phyloP scores from a whole-genome alignment of 2,888 invertebrate species.

The Epinotia ramella region DNA sequence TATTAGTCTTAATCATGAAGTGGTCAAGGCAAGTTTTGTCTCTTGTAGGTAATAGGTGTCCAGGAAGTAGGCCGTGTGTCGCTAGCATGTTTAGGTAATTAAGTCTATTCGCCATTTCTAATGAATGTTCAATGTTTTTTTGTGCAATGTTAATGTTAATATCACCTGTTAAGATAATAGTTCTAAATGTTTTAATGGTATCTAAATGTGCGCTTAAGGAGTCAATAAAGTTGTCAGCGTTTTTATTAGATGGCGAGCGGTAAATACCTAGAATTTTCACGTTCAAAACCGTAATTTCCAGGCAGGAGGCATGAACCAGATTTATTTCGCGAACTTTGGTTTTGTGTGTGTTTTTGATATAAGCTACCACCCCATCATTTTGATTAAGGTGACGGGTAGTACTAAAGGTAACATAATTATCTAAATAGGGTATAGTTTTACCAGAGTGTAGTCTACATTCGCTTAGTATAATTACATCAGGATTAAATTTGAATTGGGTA shows the following conservation, averaged over 20 bases:
- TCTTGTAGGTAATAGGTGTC: conserved; percentile 1
- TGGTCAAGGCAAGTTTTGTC: conserved; percentile 9
- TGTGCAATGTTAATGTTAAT: conserved; percentile 5
- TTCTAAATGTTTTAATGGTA: neutral
- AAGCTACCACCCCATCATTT: too few relatives aligned
- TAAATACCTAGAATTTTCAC: conserved; percentile 6
- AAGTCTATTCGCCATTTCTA: neutral
- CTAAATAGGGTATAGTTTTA: conserved; percentile 35
- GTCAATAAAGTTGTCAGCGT: neutral
- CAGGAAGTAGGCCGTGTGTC: neutral
- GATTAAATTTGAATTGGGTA: conserved; percentile 24
- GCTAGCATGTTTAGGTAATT: neutral
- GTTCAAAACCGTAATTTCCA: neutral
- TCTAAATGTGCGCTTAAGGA: neutral
- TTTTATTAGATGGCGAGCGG: conserved; percentile 1
- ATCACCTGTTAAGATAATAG: conserved; percentile 4
- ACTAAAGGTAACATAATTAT: neutral
- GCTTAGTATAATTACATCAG: conserved; percentile 37
- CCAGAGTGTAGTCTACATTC: conserved; percentile 42
- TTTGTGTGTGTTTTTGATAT: neutral
- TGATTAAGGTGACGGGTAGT: neutral
- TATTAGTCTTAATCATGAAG: conserved; percentile 5
- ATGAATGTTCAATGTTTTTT: neutral
- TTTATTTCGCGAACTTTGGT: conserved; percentile 35
- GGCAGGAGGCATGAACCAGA: neutral